Conservation (phyloP, 2,888 invertebrate genomes). For the Acleris sparsana region DNA sequence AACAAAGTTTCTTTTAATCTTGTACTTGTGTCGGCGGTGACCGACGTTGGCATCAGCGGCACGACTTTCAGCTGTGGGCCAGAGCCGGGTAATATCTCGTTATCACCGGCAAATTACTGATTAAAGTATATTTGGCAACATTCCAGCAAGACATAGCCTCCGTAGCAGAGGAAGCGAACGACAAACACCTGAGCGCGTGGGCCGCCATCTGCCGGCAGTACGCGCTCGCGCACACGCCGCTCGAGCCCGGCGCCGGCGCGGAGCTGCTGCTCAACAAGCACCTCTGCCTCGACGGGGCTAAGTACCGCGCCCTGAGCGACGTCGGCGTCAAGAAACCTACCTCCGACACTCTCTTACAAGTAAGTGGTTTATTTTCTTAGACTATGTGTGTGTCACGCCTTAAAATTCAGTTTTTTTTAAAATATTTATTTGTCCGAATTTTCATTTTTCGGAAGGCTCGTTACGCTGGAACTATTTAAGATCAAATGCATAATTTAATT, state of each 20-base stretch:
- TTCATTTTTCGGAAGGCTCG: no score
- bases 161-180: slow-evolving; percentile 95
- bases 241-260: slow-evolving; percentile 93
- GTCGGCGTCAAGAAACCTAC: slow-evolving; percentile 86
- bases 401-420: no score
- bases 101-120: no score
- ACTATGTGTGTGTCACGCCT: no score
- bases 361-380: slow-evolving; percentile 44
- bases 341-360: slow-evolving; percentile 85
- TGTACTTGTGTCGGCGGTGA: no score
- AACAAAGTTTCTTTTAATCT: no score
- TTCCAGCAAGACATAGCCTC: slow-evolving; percentile 90
- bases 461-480: no score
- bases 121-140: background rate
- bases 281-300: slow-evolving; percentile 88
- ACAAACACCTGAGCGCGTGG: slow-evolving; percentile 97
- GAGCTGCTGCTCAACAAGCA: slow-evolving; percentile 92
- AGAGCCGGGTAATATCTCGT: no score
- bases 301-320: slow-evolving; percentile 85
- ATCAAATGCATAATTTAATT: no score
- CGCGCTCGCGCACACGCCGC: slow-evolving; percentile 91
- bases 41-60: no score
- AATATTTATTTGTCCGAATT: no score
- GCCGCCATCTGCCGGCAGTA: slow-evolving; percentile 91
- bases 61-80: no score